Evolutionary conservation across 2,113 vertebrate species (phyloP).

Genomic region (Strix aluco): DNA sequence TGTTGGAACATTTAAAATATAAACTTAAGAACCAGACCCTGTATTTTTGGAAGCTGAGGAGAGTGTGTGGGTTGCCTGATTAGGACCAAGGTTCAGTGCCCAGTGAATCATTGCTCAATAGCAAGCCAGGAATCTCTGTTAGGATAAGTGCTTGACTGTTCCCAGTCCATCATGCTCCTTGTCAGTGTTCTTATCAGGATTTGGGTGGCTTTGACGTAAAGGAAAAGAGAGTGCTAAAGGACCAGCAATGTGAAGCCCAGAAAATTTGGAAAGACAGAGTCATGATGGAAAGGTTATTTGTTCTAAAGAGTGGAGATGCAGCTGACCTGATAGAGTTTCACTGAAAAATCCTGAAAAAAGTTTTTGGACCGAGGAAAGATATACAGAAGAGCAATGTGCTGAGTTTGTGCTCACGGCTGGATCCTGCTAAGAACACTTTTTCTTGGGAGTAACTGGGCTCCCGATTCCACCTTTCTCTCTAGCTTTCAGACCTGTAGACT

Average conservation of each 20-base stretch:
- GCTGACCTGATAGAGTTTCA: background rate
- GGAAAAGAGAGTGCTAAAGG: background rate
- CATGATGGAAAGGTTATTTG: background rate
- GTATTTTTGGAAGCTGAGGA: constrained; percentile 6
- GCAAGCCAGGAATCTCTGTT: constrained; percentile 14
- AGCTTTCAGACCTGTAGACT: background rate
- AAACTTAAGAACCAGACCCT: background rate
- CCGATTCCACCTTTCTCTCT: background rate
- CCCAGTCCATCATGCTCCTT: constrained; percentile 36
- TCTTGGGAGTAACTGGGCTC: background rate
- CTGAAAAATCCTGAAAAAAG: background rate
- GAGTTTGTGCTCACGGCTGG: background rate
- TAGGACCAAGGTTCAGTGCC: background rate
- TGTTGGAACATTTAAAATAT: background rate
- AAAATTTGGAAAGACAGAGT: background rate
- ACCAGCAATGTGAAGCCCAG: background rate
- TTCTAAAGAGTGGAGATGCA: background rate
- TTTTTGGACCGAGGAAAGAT: background rate
- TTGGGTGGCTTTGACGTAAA: background rate
- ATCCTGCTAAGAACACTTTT: constrained; percentile 53
- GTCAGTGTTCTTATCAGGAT: constrained; percentile 35
- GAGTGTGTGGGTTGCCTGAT: background rate
- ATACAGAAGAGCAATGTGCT: background rate
- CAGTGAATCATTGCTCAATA: background rate
- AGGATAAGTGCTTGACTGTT: constrained; percentile 45